Evolutionary conservation across 2,888 invertebrate genomes (phyloP).

Genomic region (Xestia rhomboidea): DNA sequence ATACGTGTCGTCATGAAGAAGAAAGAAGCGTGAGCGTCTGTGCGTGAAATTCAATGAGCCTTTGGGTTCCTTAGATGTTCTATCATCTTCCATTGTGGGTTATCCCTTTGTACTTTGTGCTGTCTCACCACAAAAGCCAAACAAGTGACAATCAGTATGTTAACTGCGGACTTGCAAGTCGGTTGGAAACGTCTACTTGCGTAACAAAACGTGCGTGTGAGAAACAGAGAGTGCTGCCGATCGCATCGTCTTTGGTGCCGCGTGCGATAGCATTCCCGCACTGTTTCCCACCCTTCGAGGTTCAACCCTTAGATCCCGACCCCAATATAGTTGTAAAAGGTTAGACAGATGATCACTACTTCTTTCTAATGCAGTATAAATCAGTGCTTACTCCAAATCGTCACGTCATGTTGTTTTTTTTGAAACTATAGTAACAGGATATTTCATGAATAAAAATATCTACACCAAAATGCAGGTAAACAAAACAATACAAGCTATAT

Average conservation of each 20-base stretch:
- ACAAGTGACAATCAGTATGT: not conserved
- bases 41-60: not conserved
- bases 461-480: slow-evolving; percentile 43
- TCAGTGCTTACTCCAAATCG: not conserved
- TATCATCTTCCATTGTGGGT: not conserved
- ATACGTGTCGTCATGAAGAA: not conserved
- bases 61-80: not conserved
- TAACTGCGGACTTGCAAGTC: not conserved
- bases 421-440: slow-evolving; percentile 12
- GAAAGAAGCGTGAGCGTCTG: slow-evolving; percentile 4
- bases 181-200: not conserved
- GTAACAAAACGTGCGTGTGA: not conserved
- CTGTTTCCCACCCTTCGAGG: no score
- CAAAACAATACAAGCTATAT: not conserved
- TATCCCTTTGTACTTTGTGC: no score
- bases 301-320: no score
- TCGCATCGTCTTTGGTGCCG: no score
- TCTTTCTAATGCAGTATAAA: not conserved
- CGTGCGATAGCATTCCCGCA: no score
- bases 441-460: slow-evolving; percentile 21
- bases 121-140: not conserved
- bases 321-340: not conserved
- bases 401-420: not conserved
- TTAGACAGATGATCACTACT: not conserved
- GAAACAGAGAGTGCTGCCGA: no score